phyloP scores from a whole-genome alignment of 2,113 vertebrate genomes.

The Motacilla tschutschensis region DNA sequence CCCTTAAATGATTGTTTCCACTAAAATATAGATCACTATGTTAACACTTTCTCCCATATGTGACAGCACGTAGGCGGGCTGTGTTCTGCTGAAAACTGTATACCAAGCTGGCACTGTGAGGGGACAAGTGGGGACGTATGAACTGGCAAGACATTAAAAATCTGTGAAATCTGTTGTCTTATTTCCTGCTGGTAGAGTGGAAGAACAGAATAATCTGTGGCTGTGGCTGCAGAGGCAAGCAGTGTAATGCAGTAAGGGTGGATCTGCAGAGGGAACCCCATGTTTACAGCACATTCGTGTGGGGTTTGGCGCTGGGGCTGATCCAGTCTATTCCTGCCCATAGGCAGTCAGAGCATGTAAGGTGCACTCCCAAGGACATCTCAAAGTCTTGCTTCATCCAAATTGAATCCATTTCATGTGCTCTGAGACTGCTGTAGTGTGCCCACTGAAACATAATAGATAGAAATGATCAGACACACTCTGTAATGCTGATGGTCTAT shows the following conservation, averaged over 20 bases:
- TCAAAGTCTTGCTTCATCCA: not conserved
- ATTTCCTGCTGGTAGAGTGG: not conserved
- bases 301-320: not conserved
- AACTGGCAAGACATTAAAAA: conserved; percentile 3
- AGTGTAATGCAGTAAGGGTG: not conserved
- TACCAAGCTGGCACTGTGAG: not conserved
- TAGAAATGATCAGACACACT: not conserved
- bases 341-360: not conserved
- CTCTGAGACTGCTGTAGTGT: not conserved
- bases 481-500: not conserved
- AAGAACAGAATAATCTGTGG: not conserved
- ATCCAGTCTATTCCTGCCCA: rapidly evolving
- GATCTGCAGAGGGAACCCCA: not conserved
- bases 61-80: not conserved
- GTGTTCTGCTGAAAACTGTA: not conserved
- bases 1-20: conserved; percentile 29
- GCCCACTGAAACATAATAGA: not conserved
- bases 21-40: conserved; percentile 33
- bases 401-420: not conserved
- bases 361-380: not conserved
- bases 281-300: rapidly evolving
- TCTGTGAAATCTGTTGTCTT: not conserved
- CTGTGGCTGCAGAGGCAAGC: not conserved
- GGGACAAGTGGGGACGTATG: not conserved
- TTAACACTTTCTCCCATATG: not conserved